Conservation (phyloP, 1,140 invertebrate genomes). For the Drosophila insularis region DNA sequence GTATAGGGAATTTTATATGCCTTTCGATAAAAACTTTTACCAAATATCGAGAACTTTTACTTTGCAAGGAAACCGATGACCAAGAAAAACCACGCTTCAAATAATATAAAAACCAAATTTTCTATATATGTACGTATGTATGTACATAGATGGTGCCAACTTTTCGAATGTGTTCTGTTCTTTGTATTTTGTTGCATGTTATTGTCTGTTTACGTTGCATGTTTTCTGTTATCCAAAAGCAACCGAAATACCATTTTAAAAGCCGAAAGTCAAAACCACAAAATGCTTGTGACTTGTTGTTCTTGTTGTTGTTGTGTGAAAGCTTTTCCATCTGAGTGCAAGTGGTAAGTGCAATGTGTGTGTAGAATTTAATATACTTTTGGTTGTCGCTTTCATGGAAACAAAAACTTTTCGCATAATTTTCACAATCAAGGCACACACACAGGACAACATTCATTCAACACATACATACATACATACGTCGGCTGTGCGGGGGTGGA, state of each 20-base stretch:
- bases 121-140: background rate
- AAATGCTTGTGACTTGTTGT: constrained; percentile 52
- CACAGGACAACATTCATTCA: background rate
- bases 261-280: constrained; percentile 37
- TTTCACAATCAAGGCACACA: constrained; percentile 42
- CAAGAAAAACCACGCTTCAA: background rate
- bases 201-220: constrained; percentile 14
- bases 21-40: background rate
- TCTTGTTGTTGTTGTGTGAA: background rate
- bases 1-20: no score
- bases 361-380: constrained; percentile 49
- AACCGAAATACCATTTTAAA: constrained; percentile 46
- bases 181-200: background rate
- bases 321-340: constrained; percentile 39
- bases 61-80: background rate
- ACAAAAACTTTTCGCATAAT: constrained; percentile 64
- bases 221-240: constrained; percentile 27
- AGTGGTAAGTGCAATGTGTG: constrained; percentile 47
- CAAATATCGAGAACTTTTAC: background rate
- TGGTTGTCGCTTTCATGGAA: constrained; percentile 26
- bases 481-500: background rate
- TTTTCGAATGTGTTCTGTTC: background rate
- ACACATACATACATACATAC: no score
- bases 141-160: background rate
- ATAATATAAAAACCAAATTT: background rate